Percentiles rank a stretch among this genome's conserved stretches.
phyloP scores from a whole-genome alignment of 2,888 invertebrate genomes.

The Tenodera sinensis region DNA sequence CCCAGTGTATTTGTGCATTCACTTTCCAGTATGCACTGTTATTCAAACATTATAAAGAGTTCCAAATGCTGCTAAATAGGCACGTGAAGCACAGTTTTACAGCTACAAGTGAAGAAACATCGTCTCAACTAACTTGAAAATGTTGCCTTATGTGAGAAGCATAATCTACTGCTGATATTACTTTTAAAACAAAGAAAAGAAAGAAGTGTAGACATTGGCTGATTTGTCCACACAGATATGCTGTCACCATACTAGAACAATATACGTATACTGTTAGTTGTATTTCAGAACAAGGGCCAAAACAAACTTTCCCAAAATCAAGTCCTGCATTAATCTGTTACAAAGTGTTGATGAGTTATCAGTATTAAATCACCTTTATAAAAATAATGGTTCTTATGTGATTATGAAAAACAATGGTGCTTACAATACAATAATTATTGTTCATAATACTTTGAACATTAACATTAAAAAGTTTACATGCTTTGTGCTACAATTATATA shows the following conservation, averaged over 20 bases:
- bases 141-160: background rate
- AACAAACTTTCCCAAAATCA: slow-evolving; percentile 19
- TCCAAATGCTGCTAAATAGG: background rate
- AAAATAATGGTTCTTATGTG: background rate
- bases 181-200: background rate
- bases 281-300: slow-evolving; percentile 8
- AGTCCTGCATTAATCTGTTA: background rate
- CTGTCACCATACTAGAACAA: background rate
- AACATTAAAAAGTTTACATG: background rate
- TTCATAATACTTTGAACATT: background rate
- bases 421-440: background rate
- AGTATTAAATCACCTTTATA: background rate
- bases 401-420: background rate
- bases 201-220: background rate
- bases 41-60: background rate
- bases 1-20: background rate
- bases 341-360: background rate
- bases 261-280: background rate
- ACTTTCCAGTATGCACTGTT: background rate
- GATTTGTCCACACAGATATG: background rate
- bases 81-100: background rate
- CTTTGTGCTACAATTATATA: background rate
- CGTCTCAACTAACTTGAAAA: background rate
- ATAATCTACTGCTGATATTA: background rate
- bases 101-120: background rate